Conservation (phyloP, 2,888 invertebrate species). For the Timema podura region DNA sequence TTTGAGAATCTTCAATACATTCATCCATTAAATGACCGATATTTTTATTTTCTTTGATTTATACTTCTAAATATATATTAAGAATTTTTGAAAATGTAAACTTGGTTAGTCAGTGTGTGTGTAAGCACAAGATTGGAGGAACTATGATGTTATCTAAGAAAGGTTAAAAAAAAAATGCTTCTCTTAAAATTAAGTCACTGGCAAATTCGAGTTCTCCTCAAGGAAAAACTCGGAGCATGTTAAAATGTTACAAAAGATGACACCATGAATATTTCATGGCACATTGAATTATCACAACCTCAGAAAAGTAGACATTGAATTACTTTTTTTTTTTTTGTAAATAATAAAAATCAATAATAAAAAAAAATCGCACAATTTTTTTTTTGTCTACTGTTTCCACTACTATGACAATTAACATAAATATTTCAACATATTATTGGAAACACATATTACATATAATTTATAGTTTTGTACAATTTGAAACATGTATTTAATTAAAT, state of each 20-base stretch:
- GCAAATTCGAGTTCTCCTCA: conserved; percentile 9
- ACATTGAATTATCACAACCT: conserved; percentile 29
- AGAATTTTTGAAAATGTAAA: too few relatives aligned
- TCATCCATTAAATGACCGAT: too few relatives aligned
- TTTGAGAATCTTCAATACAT: too few relatives aligned
- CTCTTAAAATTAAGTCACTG: conserved; percentile 14
- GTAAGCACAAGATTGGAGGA: too few relatives aligned
- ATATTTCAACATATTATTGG: conserved; percentile 9
- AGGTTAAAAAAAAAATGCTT: conserved; percentile 5
- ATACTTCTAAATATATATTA: too few relatives aligned
- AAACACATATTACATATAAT: conserved; percentile 11
- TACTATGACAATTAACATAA: conserved; percentile 7
- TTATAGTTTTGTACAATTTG: conserved; percentile 13
- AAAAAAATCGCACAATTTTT: conserved; percentile 2
- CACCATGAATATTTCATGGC: conserved; percentile 20
- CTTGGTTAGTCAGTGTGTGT: too few relatives aligned
- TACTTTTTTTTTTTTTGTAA: conserved; percentile 9
- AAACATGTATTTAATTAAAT: conserved; percentile 5
- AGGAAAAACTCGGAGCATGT: conserved; percentile 1
- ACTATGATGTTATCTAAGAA: too few relatives aligned
- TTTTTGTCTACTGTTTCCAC: background rate
- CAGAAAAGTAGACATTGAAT: conserved; percentile 11
- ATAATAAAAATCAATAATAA: conserved; percentile 10
- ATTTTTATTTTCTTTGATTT: too few relatives aligned
- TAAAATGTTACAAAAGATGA: conserved; percentile 11